Evolutionary conservation across 1,140 invertebrate genomes (phyloP).

Genomic region (Druon quercuslanigerum): DNA sequence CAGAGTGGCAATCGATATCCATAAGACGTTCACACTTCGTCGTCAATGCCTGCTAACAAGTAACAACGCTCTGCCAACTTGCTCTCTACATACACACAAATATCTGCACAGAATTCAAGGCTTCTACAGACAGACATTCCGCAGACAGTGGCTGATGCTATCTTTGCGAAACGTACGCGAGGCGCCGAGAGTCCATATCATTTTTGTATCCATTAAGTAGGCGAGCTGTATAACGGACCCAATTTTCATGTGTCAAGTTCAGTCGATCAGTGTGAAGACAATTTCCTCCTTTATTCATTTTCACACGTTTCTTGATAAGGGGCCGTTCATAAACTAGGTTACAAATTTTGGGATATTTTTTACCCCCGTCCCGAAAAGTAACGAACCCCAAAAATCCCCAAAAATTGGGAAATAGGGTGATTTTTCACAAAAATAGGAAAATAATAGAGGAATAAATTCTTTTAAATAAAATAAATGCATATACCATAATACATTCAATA

Average conservation of each 20-base stretch:
- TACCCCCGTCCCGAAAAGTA: too few relatives aligned
- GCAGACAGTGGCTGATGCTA: constrained; percentile 29
- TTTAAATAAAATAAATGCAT: too few relatives aligned
- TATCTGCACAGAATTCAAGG: constrained; percentile 17
- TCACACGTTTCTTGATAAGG: constrained; percentile 9
- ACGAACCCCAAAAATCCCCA: too few relatives aligned
- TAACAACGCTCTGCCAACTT: constrained; percentile 20
- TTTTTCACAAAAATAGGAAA: too few relatives aligned
- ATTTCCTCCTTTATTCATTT: not conserved
- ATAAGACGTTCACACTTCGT: constrained; percentile 22
- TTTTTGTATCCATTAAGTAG: constrained; percentile 29
- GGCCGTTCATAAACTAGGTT: too few relatives aligned
- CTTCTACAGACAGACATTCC: constrained; percentile 22
- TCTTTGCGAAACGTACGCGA: constrained; percentile 23
- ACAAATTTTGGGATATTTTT: too few relatives aligned
- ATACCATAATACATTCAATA: too few relatives aligned
- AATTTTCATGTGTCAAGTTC: constrained; percentile 31
- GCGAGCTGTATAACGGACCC: constrained; percentile 18
- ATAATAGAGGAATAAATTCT: too few relatives aligned
- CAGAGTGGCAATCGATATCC: constrained; percentile 29
- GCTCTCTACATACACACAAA: constrained; percentile 5
- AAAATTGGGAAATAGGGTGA: too few relatives aligned
- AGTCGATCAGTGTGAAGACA: constrained; percentile 20
- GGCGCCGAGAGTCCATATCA: constrained; percentile 25
- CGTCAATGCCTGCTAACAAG: constrained; percentile 23